These are phyloP conservation scores for Amphilophus citrinellus DNA, from an alignment of 2,113 vertebrate genomes.

Conservation along the genomic window DNA sequence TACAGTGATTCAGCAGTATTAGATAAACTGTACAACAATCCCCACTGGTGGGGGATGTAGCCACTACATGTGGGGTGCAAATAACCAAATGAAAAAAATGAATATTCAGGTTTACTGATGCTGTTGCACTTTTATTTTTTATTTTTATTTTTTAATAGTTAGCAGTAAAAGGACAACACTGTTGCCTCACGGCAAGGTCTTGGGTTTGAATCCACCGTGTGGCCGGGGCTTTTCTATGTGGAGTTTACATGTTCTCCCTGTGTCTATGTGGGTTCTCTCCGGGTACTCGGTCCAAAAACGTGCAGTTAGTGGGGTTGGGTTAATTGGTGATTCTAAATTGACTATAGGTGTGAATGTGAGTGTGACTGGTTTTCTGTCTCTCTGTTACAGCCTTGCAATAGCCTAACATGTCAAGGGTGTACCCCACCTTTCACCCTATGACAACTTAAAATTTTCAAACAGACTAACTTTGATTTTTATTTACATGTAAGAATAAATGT, in stretches of 20 bases:
- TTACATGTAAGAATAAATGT: background rate
- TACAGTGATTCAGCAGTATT: background rate
- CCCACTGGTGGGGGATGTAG: background rate
- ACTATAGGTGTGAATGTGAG: no score
- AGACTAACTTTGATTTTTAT: background rate
- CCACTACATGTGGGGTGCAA: background rate
- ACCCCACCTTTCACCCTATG: no score
- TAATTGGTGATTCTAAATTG: background rate
- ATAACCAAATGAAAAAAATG: background rate
- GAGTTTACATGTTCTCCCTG: background rate
- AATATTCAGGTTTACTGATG: background rate
- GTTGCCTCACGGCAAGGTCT: no score
- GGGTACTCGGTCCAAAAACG: background rate
- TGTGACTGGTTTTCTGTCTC: no score
- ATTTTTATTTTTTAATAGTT: background rate
- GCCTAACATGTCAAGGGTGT: no score
- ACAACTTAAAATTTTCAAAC: background rate
- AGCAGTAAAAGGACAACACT: background rate
- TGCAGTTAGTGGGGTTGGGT: background rate
- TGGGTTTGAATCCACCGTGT: background rate
- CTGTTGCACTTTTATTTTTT: background rate
- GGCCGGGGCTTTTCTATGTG: background rate
- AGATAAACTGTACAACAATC: background rate
- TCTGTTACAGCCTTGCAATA: no score
- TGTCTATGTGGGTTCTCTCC: background rate